phyloP scores from a whole-genome alignment of 2,113 vertebrate species.

The Nestor notabilis region DNA sequence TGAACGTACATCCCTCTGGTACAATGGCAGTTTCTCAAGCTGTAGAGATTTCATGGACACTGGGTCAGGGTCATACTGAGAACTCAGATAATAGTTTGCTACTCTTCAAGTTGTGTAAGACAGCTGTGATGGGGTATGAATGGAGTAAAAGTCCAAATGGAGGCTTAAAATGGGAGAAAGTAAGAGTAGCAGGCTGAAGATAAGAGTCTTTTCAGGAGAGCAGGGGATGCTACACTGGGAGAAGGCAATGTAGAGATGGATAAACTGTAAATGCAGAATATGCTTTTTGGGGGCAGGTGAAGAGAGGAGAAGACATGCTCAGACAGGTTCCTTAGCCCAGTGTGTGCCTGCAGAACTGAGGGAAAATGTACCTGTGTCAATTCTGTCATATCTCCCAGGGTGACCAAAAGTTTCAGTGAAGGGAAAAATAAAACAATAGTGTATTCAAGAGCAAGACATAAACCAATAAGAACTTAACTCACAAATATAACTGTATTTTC shows the following conservation, averaged over 20 bases:
- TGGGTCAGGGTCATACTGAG: not conserved
- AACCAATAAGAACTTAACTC: not conserved
- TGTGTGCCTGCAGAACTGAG: not conserved
- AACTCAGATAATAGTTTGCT: not conserved
- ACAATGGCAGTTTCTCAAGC: not conserved
- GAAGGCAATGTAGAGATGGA: not conserved
- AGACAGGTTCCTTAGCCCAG: not conserved
- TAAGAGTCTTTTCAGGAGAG: not conserved
- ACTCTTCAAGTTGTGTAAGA: not conserved
- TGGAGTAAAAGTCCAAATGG: not conserved
- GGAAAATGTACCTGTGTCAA: not conserved
- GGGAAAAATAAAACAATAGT: not conserved
- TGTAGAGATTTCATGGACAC: not conserved
- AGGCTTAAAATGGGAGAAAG: not conserved
- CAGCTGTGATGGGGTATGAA: not conserved
- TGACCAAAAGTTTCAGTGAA: not conserved
- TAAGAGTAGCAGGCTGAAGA: not conserved
- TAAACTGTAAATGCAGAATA: not conserved
- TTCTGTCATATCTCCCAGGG: not conserved
- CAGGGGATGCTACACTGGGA: not conserved
- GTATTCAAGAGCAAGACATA: not conserved
- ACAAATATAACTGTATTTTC: not conserved
- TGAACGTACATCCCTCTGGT: not conserved
- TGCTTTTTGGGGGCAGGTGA: not conserved
- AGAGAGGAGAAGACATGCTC: not conserved